A percentile compares a stretch with the other conserved stretches of the same genome.
Evolutionary conservation across 2,888 invertebrate genomes (phyloP).

Genomic region (Nephrotoma guestfalica): DNA sequence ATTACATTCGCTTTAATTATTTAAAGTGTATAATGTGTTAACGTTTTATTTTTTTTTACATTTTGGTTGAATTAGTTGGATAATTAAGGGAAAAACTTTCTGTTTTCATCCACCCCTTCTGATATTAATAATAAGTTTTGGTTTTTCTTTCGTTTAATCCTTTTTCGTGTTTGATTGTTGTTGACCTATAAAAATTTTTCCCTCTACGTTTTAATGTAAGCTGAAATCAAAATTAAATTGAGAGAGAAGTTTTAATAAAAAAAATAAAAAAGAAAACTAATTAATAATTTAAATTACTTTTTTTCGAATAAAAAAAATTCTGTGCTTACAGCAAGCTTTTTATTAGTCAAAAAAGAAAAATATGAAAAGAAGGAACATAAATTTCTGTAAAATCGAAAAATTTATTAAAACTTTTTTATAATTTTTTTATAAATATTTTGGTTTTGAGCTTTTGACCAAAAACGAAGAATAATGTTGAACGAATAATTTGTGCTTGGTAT

Average conservation of each 20-base stretch:
- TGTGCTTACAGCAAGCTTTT: neutral
- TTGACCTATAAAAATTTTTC: neutral
- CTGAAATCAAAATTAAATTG: neutral
- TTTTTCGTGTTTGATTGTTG: constrained; percentile 2
- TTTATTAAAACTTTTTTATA: neutral
- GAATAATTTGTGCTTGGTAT: neutral
- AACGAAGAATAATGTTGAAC: neutral
- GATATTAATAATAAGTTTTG: neutral
- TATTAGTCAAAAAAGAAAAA: neutral
- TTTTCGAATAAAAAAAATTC: neutral
- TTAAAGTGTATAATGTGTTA: neutral
- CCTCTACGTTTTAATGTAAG: neutral
- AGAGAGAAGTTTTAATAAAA: neutral
- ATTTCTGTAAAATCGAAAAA: neutral
- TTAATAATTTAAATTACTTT: constrained; percentile 3
- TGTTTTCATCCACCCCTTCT: neutral
- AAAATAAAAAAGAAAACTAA: neutral
- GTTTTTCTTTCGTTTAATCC: neutral
- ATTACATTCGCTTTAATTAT: neutral
- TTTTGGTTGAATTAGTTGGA: neutral
- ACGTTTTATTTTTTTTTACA: neutral
- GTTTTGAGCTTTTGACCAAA: neutral
- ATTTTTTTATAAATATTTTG: neutral
- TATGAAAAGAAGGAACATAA: neutral
- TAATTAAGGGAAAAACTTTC: neutral